These are phyloP conservation scores for Ectemnius lituratus DNA, from an alignment of 2,888 invertebrate genomes.

Conservation along the genomic window DNA sequence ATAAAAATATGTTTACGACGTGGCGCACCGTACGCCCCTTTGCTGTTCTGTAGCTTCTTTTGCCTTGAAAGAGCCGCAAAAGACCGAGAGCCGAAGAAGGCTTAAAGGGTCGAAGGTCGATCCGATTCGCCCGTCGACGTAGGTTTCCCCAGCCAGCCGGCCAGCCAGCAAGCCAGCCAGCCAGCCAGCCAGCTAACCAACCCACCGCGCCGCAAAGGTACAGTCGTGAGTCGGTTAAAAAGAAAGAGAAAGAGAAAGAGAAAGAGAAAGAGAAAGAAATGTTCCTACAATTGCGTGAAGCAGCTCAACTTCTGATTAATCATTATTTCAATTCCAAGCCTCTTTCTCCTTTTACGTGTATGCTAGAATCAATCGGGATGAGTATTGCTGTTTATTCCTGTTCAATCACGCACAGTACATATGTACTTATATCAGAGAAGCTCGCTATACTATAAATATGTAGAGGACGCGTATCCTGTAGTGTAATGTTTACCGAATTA, in stretches of 20 bases:
- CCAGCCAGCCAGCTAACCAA: too few relatives aligned
- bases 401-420: too few relatives aligned
- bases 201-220: slow-evolving; percentile 29
- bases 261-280: slow-evolving; percentile 20
- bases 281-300: slow-evolving; percentile 16
- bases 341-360: too few relatives aligned
- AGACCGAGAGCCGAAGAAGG: slow-evolving; percentile 51
- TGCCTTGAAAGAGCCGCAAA: slow-evolving; percentile 43
- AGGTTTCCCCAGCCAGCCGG: too few relatives aligned
- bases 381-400: too few relatives aligned
- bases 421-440: too few relatives aligned
- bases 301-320: slow-evolving; percentile 51
- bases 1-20: slow-evolving; percentile 78
- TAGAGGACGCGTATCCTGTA: too few relatives aligned
- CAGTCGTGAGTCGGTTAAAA: slow-evolving; percentile 47
- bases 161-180: too few relatives aligned
- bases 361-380: too few relatives aligned
- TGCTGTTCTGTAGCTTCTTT: slow-evolving; percentile 60
- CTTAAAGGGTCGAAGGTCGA: slow-evolving; percentile 73
- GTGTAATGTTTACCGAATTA: too few relatives aligned
- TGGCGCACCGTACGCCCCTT: slow-evolving; percentile 75
- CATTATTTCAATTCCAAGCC: slow-evolving; percentile 36
- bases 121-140: slow-evolving; percentile 57
- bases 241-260: slow-evolving; percentile 36
- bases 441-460: too few relatives aligned